Base-by-base conservation (phyloP, 2,113 vertebrate species). In the Eublepharis macularius region DNA sequence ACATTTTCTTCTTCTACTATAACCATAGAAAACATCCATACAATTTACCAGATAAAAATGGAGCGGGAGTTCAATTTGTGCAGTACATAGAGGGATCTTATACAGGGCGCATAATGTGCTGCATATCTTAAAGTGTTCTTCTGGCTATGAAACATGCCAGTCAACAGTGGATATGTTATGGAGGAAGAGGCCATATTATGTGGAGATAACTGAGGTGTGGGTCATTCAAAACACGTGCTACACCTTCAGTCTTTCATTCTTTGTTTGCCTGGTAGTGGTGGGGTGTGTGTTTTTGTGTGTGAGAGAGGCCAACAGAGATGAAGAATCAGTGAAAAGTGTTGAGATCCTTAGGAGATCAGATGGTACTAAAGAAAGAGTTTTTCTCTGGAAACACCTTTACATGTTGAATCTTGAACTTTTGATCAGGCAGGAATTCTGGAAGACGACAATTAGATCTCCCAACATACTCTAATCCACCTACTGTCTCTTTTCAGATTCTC, bases 1-100 rank as follows among this genome's bases (percentile, higher is more conserved):
- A 90, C 86, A 29, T 63, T 63, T 84, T 94, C 73, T 82, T 89
- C 49, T 90, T 92, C 84, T 87, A 87, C 78, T 89, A 81, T 89
- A 92, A 86, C 74, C 57, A 73, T 89, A 90, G 83, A 83, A 86
- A 68, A 77, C 89, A 91, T 88, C 85, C 91, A 90, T 85, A 90
- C 54, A 88, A 68, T 32, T 34, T 93, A 90, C 92, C 91, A 88
- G 32, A 89, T 80, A 82, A 87, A 76, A 90, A 81, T 39, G 29
- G 72, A 77, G 49, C 0, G 4, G 81, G 74, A 63, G 47, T 90
- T 69, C 89, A 90, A 85, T 77, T 69, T 43, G 76, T 81, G 82
- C 89, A 86, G 83, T 54, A 84, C 74, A 63, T 0, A 0, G 66
- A 89, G 89, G 60, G 10, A 63, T 75, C 60, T 82, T 74, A 82